Evolutionary conservation across 2,888 invertebrate genomes (phyloP), one percentile per base, ranked within the genome.

Genomic region (Baccha elongata): DNA sequence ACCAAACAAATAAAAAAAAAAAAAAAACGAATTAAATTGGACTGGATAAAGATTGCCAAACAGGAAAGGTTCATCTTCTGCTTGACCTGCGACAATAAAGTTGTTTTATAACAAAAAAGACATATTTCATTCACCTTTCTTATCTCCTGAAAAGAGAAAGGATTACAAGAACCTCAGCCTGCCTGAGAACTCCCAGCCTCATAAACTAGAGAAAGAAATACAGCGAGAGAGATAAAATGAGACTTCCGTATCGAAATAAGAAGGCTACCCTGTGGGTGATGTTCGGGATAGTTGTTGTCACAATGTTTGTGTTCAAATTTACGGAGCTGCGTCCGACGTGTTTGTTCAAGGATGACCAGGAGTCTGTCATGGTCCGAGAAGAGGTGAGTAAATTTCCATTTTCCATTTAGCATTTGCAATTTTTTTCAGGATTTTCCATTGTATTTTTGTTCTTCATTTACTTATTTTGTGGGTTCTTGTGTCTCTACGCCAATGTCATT

Each of bases 291-390:
- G 87, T 91, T 85, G 89, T 89, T 84, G 87, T 90, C 85, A 90
- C 90, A 72, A 90, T 91, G 89, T 89, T 91, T 87, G 87, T 91
- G 80, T 90, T 91, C 86, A 91, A 91, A 87, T 90, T 89, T 86
- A 88, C 88, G 81, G 90, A 91, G 84, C 85, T 91, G 85, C 88
- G 90, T 21, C 90, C 91, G 75, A 89, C 88, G 35, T 91, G 91
- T 86, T 88, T 91, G 60, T 90, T 91, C 87, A 88, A 87, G 83
- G 87, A 90, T 81, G 89, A 90, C 74, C 87, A 88, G 75, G 88
- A 87, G 75, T 86, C 89, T 15, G 86, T 88, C 85, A 89, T 91
- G 89, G 81, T 89, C 64, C 87, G 88, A 78, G 89, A 88, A 60
- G 90, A 90, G 90, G 91, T 91, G 87, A 88, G 88, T 88, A 85